These are phyloP conservation scores for Zosterops hypoxanthus DNA, from an alignment of 2,113 vertebrate species.

Conservation along the genomic window DNA sequence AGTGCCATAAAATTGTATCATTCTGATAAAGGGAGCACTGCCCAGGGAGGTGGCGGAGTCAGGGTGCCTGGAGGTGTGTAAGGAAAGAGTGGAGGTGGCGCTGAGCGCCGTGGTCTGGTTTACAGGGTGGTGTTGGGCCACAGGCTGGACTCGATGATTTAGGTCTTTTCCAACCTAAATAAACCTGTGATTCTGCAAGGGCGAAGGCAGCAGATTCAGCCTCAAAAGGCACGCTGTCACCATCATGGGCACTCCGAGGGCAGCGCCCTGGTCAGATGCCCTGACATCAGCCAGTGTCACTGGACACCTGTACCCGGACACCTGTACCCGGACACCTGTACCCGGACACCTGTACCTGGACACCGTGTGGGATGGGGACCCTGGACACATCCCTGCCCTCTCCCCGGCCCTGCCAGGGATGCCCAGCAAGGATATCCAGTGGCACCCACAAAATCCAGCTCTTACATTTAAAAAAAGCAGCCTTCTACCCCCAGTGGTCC, in stretches of 20 bases:
- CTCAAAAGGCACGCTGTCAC: fast-evolving
- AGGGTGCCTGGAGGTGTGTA: too few species aligned
- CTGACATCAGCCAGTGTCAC: not conserved
- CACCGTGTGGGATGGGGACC: not conserved
- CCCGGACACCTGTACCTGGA: too few species aligned
- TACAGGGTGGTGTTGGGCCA: not conserved
- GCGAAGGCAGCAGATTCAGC: fast-evolving
- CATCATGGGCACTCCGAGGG: not conserved
- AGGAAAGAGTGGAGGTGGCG: not conserved
- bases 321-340: too few species aligned
- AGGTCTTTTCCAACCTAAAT: not conserved
- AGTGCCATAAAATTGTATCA: fast-evolving
- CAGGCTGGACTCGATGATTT: not conserved
- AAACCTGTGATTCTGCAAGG: not conserved
- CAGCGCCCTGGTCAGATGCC: fast-evolving
- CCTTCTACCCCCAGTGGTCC: too few species aligned
- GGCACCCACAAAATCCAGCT: not conserved
- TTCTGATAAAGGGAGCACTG: not conserved
- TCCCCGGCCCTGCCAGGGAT: not conserved
- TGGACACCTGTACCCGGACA: not conserved
- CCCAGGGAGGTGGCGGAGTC: not conserved
- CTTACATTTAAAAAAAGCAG: not conserved
- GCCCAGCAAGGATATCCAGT: not conserved
- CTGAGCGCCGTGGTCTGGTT: too few species aligned
- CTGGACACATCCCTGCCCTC: not conserved